Evolutionary conservation across 2,888 invertebrate genomes (phyloP).

Genomic region (Dasypolia templi): DNA sequence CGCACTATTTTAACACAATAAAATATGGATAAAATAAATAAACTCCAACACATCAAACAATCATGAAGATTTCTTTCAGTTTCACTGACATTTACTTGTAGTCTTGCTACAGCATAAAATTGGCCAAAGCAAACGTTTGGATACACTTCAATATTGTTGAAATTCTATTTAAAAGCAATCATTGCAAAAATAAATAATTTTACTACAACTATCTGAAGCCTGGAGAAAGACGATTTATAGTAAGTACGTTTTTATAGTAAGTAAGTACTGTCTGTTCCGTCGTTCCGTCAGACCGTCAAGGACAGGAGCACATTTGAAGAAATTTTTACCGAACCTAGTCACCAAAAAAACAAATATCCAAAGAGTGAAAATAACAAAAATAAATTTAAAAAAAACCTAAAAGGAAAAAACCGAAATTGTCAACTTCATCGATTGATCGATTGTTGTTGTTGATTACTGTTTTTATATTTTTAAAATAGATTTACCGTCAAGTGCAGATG

Average conservation of each 20-base stretch:
- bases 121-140: background rate
- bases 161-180: background rate
- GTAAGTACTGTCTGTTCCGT: background rate
- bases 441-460: constrained; percentile 23
- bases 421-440: constrained; percentile 46
- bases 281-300: too few relatives aligned
- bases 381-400: too few relatives aligned
- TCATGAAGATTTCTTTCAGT: constrained; percentile 39
- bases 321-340: background rate
- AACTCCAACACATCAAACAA: constrained; percentile 82
- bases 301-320: background rate
- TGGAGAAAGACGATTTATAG: background rate
- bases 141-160: background rate
- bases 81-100: constrained; percentile 41
- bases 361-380: background rate
- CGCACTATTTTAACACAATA: constrained; percentile 59
- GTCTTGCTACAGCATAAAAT: constrained; percentile 38
- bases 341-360: constrained; percentile 5
- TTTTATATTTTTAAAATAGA: too few relatives aligned
- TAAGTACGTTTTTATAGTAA: too few relatives aligned
- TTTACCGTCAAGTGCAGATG: background rate
- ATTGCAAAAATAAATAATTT: background rate
- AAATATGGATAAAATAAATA: constrained; percentile 69
- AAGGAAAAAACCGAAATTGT: background rate
- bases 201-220: background rate